phyloP scores from a whole-genome alignment of 1,140 invertebrate species.

The Cyrtorhinus lividipennis region DNA sequence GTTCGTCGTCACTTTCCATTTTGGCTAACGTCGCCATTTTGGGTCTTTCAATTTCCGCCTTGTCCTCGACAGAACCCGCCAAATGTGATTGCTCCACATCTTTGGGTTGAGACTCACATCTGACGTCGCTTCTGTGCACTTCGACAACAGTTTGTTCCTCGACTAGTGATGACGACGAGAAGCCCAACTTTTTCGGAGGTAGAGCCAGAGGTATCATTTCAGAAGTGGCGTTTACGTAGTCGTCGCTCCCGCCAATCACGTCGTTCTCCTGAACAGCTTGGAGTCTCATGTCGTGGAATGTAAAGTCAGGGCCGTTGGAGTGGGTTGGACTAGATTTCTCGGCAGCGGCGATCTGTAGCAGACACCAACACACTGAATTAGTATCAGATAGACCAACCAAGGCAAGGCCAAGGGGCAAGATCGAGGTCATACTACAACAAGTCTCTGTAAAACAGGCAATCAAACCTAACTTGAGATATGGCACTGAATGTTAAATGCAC shows the following conservation, averaged over 20 bases:
- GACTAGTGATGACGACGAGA: slow-evolving; percentile 1
- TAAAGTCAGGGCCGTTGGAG: neutral
- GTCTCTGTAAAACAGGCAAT: no score
- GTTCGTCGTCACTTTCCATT: slow-evolving; percentile 8
- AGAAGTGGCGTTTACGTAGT: slow-evolving; percentile 1
- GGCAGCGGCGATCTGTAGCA: neutral
- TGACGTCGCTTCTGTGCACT: slow-evolving; percentile 16
- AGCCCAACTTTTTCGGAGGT: neutral
- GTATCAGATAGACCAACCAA: no score
- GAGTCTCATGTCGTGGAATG: neutral
- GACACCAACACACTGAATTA: no score
- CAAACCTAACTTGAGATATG: no score
- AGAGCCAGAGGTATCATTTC: neutral
- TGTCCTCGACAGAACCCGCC: no score
- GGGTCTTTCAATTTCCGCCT: neutral
- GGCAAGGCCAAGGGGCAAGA: no score
- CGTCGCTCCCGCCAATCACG: neutral
- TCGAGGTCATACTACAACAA: no score
- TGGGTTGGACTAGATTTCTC: neutral
- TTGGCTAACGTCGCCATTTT: neutral
- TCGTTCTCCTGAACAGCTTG: slow-evolving; percentile 5
- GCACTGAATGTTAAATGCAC: no score
- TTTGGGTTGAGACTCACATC: neutral
- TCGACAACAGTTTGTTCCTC: slow-evolving; percentile 9
- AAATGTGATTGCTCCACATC: neutral